Percentiles rank a stretch among this genome's conserved stretches.
Evolutionary conservation across 2,888 invertebrate species (phyloP).

Genomic region (Platycnemis pennipes): DNA sequence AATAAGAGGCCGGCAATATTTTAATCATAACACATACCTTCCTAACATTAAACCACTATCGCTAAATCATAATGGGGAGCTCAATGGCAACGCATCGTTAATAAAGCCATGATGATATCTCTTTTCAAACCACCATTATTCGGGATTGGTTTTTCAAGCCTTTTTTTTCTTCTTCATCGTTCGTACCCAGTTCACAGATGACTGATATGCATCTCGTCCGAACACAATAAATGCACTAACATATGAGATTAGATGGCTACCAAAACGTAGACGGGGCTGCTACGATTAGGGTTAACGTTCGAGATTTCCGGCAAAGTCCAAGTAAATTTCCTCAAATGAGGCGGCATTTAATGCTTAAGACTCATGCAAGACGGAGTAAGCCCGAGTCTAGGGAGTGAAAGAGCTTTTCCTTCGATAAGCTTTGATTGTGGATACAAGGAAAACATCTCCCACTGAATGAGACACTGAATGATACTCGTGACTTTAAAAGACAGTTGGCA

Average conservation of each 20-base stretch:
- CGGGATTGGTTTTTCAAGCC: neutral
- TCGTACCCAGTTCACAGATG: neutral
- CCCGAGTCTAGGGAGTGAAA: neutral
- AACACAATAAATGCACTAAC: constrained; percentile 4
- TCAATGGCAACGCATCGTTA: neutral
- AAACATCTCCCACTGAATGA: neutral
- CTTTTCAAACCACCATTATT: neutral
- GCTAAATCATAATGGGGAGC: too few relatives aligned
- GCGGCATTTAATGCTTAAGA: constrained; percentile 16
- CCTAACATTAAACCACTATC: too few relatives aligned
- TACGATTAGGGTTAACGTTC: constrained; percentile 44
- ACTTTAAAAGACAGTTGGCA: neutral
- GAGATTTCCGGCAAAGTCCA: neutral
- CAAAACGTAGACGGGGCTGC: constrained; percentile 30
- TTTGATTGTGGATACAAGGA: neutral
- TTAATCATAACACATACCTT: too few relatives aligned
- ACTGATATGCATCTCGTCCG: neutral
- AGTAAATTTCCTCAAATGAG: constrained; percentile 19
- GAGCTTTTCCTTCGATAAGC: neutral
- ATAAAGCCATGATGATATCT: neutral
- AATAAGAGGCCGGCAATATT: too few relatives aligned
- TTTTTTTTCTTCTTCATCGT: neutral
- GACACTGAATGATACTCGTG: neutral
- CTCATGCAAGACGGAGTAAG: neutral
- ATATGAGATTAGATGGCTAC: neutral